phyloP scores from a whole-genome alignment of 2,113 vertebrate genomes.

The Scomber japonicus region DNA sequence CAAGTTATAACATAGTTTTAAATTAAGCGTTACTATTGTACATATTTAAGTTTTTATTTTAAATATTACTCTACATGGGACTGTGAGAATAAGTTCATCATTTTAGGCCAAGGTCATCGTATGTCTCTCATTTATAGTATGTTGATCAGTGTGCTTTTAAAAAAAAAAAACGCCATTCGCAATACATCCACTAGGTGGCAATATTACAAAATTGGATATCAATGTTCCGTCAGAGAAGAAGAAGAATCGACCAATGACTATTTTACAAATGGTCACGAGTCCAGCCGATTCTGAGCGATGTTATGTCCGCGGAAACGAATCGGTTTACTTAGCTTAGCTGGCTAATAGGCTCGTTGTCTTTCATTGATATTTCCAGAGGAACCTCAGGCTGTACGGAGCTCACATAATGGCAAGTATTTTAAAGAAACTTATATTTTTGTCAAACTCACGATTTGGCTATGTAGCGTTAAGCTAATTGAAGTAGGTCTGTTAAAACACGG shows the following conservation, averaged over 20 bases:
- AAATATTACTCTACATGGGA: not conserved
- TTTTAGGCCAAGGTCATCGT: too few species aligned
- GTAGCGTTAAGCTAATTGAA: not conserved
- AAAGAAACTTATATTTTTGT: not conserved
- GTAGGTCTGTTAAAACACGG: not conserved
- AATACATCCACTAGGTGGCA: slow-evolving; percentile 8
- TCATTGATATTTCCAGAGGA: not conserved
- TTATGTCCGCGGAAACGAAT: not conserved
- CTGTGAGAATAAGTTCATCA: too few species aligned
- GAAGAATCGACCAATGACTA: slow-evolving; percentile 36
- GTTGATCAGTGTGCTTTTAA: too few species aligned
- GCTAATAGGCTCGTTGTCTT: not conserved
- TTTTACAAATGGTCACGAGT: slow-evolving; percentile 1
- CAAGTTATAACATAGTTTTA: not conserved
- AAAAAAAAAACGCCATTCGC: not conserved
- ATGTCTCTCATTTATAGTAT: too few species aligned
- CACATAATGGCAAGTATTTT: slow-evolving; percentile 51
- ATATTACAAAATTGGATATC: rapidly evolving
- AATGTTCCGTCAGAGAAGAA: slow-evolving; percentile 45
- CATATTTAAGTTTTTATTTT: not conserved
- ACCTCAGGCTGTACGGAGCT: not conserved
- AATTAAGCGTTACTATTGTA: not conserved
- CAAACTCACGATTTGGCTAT: not conserved
- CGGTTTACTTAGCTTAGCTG: slow-evolving; percentile 17
- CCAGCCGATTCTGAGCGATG: slow-evolving; percentile 23